Percentiles rank a stretch among this genome's conserved stretches.
Evolutionary conservation across 92 coral and sea anemone species (phyloP).

Genomic region (Montipora capitata): DNA sequence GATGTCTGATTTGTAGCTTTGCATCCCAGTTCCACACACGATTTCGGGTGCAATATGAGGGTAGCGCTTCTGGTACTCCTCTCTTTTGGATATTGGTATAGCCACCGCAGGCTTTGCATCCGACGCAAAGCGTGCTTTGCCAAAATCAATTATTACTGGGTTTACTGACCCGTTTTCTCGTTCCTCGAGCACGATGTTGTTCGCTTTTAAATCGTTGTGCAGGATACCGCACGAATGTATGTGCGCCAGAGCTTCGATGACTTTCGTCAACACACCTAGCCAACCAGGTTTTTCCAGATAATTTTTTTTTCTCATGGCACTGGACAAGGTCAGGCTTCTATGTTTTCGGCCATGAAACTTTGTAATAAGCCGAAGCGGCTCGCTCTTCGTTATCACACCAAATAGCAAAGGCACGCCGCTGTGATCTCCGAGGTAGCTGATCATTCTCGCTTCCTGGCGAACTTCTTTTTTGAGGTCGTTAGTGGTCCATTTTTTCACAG

Average conservation of each 20-base stretch:
- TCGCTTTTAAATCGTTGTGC: conserved; percentile 11
- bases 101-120: conserved; percentile 29
- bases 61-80: conserved; percentile 31
- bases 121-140: conserved; percentile 12
- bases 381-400: conserved; percentile 14
- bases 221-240: conserved; percentile 15
- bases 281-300: conserved; percentile 10
- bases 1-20: not conserved
- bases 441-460: too few relatives aligned
- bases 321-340: conserved; percentile 5
- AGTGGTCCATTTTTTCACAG: not conserved
- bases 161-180: conserved; percentile 16
- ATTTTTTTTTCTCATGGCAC: conserved; percentile 5
- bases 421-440: conserved; percentile 23
- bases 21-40: conserved; percentile 9
- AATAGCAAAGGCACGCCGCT: conserved; percentile 22
- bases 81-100: conserved; percentile 20
- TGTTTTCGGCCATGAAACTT: conserved; percentile 43
- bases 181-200: conserved; percentile 15
- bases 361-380: conserved; percentile 33
- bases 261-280: conserved; percentile 11
- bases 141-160: conserved; percentile 8
- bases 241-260: not conserved
- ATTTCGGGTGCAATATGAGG: conserved; percentile 32
- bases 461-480: not conserved